Conservation (phyloP, 2,888 invertebrate species). For the Epirrhoe tristata region DNA sequence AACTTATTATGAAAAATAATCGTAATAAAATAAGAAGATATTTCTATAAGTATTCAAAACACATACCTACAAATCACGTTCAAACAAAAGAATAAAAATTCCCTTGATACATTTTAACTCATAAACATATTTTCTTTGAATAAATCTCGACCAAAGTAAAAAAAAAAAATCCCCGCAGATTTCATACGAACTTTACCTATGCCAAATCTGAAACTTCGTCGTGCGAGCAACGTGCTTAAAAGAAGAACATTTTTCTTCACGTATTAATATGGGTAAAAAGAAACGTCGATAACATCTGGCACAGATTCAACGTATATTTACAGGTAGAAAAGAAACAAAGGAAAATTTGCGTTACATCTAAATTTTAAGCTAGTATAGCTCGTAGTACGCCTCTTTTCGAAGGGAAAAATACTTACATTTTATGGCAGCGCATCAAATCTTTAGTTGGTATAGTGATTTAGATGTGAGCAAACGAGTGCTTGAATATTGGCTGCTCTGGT, state of each 20-base stretch:
- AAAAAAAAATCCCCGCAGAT: no score
- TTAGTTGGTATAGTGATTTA: constrained; percentile 32
- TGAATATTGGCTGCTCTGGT: constrained; percentile 38
- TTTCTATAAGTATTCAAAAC: neutral
- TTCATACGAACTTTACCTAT: no score
- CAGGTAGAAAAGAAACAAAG: constrained; percentile 31
- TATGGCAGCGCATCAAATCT: constrained; percentile 12
- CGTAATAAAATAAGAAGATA: neutral
- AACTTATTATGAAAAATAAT: no score
- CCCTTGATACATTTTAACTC: no score
- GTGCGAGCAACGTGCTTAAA: no score
- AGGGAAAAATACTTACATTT: constrained; percentile 26
- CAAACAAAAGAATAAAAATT: no score
- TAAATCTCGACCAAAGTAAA: no score
- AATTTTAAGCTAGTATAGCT: constrained; percentile 38
- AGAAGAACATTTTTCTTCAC: no score
- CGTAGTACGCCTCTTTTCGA: constrained; percentile 29
- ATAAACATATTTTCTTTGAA: no score
- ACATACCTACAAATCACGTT: constrained; percentile 10
- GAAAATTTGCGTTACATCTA: constrained; percentile 39
- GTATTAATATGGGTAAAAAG: neutral
- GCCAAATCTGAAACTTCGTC: no score
- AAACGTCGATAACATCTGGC: constrained; percentile 40
- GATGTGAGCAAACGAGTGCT: constrained; percentile 28
- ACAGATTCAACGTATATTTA: constrained; percentile 21